Evolutionary conservation across 2,797 vertebrate species (phyloP), one percentile per base, ranked within the genome.

Genomic region (Babyrousa celebensis): DNA sequence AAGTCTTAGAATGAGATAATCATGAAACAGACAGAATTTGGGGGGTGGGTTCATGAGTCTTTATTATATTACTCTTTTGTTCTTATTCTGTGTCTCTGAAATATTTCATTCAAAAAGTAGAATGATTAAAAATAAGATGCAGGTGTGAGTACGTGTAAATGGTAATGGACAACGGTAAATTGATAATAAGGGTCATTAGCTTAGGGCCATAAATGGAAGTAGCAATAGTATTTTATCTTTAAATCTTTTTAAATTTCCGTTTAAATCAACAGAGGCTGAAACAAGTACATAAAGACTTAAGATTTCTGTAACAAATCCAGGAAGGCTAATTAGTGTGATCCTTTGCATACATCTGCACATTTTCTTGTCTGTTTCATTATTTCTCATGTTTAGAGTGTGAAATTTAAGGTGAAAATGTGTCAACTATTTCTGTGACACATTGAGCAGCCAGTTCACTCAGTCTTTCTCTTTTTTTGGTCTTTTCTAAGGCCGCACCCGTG

Each of bases 71-170:
- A 52, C 29, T 83, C 15, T 63, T 80, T 72, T 67, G 10, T 77
- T 89, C 58, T 62, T 84, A 23, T 74, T 89, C 62, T 96, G 18
- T 92, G 16, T 29, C 85, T 95, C 89, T 95, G 75, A 94, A 89
- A 78, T 71, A 52, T 18, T 93, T 79, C 27, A n/a, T 58, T 93
- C 72, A 27, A 95, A 72, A 78, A 78, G 15, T 80, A 9, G 60
- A 20, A 16, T 52, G 62, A 65, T 63, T 89, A 89, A 94, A 96
- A 89, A 25, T 84, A 74, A 89, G 52, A 60, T 92, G 15, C 20
- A 82, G 56, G 23, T 32, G n/a, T 78, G 85, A 84, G 32, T 40
- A 83, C 7, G 43, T 43, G 40, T 78, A 67, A 78, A 3, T 78
- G 2, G 3, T 85, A 65, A 17, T 60, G 6, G 29, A 63, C 23